A percentile compares a stretch with the other conserved stretches of the same genome.
phyloP scores from a whole-genome alignment of 2,888 invertebrate species.

The Melanophora roralis region DNA sequence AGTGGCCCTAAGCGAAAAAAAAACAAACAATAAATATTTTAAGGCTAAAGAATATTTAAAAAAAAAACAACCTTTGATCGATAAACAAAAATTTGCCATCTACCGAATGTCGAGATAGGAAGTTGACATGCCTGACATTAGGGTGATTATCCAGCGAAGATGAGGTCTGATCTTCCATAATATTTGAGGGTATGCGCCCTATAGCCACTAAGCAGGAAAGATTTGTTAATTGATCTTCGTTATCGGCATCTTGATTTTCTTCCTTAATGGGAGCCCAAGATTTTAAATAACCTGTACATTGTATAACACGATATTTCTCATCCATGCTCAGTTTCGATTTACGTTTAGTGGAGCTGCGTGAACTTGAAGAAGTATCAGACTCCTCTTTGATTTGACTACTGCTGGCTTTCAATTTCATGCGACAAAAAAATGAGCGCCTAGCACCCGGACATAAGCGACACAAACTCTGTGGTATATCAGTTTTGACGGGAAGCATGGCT shows the following conservation, averaged over 20 bases:
- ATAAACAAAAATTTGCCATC: constrained; percentile 96
- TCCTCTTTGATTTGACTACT: constrained; percentile 85
- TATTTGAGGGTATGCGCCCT: constrained; percentile 84
- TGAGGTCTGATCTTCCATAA: constrained; percentile 78
- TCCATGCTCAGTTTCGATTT: constrained; percentile 82
- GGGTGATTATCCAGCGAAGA: constrained; percentile 77
- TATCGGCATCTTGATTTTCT: constrained; percentile 83
- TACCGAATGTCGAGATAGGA: constrained; percentile 89
- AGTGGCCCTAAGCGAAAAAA: constrained; percentile 83
- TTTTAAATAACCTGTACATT: constrained; percentile 95
- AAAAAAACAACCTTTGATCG: constrained; percentile 87
- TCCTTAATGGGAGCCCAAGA: constrained; percentile 92
- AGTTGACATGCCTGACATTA: constrained; percentile 83
- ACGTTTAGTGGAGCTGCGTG: constrained; percentile 81
- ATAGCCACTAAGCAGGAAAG: constrained; percentile 93
- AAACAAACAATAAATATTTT: neutral
- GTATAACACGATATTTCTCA: constrained; percentile 91
- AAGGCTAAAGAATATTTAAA: neutral
- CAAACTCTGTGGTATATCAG: constrained; percentile 87
- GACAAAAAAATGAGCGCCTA: constrained; percentile 93
- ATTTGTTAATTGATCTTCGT: constrained; percentile 80
- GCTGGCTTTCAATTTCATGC: constrained; percentile 88
- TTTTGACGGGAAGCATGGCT: constrained; percentile 95
- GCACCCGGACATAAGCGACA: constrained; percentile 92
- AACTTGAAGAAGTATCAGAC: constrained; percentile 76